These are phyloP conservation scores for Melieria omissa DNA, from an alignment of 2,888 invertebrate genomes.

Conservation along the genomic window DNA sequence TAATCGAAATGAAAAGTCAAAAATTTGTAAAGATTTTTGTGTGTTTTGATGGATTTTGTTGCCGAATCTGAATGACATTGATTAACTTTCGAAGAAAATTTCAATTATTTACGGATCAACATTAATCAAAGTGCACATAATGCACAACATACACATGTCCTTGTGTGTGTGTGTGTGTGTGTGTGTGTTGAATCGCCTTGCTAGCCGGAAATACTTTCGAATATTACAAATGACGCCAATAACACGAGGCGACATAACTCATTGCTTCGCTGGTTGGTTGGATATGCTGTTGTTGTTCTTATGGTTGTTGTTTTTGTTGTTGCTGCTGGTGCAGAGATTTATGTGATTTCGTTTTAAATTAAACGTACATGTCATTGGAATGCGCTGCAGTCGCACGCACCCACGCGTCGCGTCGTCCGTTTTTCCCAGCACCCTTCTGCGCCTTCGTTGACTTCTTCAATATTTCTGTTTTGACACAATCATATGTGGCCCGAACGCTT, in stretches of 20 bases:
- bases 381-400: conserved; percentile 4
- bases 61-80: conserved; percentile 37
- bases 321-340: conserved; percentile 38
- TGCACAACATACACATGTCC: neutral
- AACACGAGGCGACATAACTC: neutral
- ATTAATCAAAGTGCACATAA: conserved; percentile 36
- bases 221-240: conserved; percentile 37
- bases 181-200: conserved; percentile 6
- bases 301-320: too few relatives aligned
- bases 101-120: conserved; percentile 42
- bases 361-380: conserved; percentile 40
- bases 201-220: conserved; percentile 36
- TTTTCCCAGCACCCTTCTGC: neutral
- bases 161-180: conserved; percentile 1
- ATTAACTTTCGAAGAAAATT: conserved; percentile 37
- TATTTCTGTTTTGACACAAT: conserved; percentile 27
- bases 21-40: conserved; percentile 22
- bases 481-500: conserved; percentile 8
- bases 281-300: too few relatives aligned
- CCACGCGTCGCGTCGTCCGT: neutral
- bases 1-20: conserved; percentile 11
- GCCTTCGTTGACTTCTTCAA: neutral
- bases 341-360: conserved; percentile 41
- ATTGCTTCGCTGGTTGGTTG: too few relatives aligned
- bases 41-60: conserved; percentile 35